A percentile compares a stretch with the other conserved stretches of the same genome.
phyloP scores from a whole-genome alignment of 2,797 vertebrate genomes.

The Anisognathus igniventris region DNA sequence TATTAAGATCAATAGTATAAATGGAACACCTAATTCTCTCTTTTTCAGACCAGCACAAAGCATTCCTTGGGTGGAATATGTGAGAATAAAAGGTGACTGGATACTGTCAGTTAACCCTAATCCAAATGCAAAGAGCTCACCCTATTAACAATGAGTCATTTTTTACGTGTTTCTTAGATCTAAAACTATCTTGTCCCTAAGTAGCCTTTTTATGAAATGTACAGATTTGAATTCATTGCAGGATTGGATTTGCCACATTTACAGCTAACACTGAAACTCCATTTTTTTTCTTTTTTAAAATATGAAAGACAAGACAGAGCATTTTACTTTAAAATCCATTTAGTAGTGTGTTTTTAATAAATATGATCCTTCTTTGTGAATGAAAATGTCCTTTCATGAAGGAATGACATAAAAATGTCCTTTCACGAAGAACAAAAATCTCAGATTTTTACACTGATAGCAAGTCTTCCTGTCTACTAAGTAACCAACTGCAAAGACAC shows the following conservation, averaged over 20 bases:
- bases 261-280: not conserved
- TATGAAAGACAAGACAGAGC: not conserved
- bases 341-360: constrained; percentile 24
- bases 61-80: constrained; percentile 52
- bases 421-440: not conserved
- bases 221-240: constrained; percentile 42
- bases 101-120: constrained; percentile 71
- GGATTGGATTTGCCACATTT: constrained; percentile 33
- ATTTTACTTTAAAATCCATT: constrained; percentile 10
- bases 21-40: constrained; percentile 71
- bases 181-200: constrained; percentile 67
- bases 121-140: constrained; percentile 74
- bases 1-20: constrained; percentile 75
- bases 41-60: constrained; percentile 65
- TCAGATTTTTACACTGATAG: not conserved
- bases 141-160: constrained; percentile 70
- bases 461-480: not conserved
- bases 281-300: constrained; percentile 16
- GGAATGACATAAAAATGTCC: not conserved
- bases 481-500: not conserved
- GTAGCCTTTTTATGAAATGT: constrained; percentile 59
- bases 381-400: not conserved
- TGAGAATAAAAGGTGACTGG: constrained; percentile 64
- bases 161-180: constrained; percentile 67
- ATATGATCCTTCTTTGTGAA: not conserved